These are phyloP conservation scores for Capitulum mitella DNA, from an alignment of 2,888 invertebrate genomes.

Conservation along the genomic window DNA sequence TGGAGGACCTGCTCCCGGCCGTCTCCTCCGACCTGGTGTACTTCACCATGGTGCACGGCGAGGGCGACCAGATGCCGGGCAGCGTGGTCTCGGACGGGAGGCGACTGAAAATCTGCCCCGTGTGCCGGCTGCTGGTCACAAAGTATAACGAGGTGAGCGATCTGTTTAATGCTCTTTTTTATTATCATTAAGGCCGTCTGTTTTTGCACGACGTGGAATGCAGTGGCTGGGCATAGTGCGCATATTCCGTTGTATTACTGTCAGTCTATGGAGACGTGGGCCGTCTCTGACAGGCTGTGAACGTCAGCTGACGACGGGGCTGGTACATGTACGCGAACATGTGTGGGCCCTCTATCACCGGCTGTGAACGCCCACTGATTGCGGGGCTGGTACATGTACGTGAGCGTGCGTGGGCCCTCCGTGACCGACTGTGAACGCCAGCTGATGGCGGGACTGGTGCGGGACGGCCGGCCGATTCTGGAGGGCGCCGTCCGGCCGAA, in stretches of 20 bases:
- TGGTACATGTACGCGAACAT: no score
- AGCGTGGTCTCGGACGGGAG: background rate
- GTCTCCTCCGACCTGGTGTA: background rate
- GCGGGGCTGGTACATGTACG: no score
- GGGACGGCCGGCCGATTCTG: background rate
- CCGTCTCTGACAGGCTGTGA: no score
- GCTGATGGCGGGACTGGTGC: background rate
- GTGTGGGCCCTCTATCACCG: no score
- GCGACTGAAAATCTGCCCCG: background rate
- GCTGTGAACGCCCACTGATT: no score
- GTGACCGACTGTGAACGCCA: background rate
- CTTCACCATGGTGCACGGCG: slow-evolving; percentile 4
- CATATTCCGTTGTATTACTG: no score
- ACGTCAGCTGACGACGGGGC: no score
- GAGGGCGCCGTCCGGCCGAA: slow-evolving; percentile 6
- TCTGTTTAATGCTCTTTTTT: background rate
- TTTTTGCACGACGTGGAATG: no score
- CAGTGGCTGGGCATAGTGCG: no score
- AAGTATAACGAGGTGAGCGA: background rate
- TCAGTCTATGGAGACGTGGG: no score
- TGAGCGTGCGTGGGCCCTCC: no score
- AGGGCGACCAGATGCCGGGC: background rate
- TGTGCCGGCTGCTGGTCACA: background rate
- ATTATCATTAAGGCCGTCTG: no score
- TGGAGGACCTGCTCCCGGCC: background rate